Percentiles rank a stretch among this genome's conserved stretches.
Conservation (phyloP, 2,888 invertebrate species). For the Odontothrips loti region DNA sequence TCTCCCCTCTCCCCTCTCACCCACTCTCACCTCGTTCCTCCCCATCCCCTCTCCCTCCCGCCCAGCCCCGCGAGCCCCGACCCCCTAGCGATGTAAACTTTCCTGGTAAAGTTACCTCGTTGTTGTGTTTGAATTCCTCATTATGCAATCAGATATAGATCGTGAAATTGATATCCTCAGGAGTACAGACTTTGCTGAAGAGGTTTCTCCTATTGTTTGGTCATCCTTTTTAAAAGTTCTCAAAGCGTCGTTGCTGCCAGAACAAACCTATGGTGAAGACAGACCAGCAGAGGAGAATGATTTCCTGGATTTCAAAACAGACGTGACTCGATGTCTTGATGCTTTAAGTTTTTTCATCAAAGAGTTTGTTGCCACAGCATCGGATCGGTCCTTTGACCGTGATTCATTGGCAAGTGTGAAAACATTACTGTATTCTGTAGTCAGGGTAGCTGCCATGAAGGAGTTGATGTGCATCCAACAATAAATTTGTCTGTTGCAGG, state of each 20-base stretch:
- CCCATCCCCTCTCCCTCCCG: too few relatives aligned
- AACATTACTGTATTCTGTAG: background rate
- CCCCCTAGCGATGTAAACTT: too few relatives aligned
- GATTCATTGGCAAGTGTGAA: background rate
- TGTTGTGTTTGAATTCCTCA: too few relatives aligned
- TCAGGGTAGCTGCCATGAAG: too few relatives aligned
- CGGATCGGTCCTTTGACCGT: background rate
- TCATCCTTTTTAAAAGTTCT: background rate
- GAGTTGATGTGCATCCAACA: background rate
- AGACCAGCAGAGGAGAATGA: background rate
- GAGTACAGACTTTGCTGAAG: background rate
- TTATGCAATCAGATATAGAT: background rate
- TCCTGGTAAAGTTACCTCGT: too few relatives aligned
- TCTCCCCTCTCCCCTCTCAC: too few relatives aligned
- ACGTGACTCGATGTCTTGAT: background rate
- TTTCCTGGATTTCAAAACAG: background rate
- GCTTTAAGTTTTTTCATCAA: background rate
- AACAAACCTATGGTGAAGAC: constrained; percentile 17
- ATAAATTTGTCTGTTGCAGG: background rate
- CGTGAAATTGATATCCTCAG: background rate
- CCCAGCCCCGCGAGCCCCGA: too few relatives aligned
- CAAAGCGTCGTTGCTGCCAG: background rate
- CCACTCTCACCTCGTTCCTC: too few relatives aligned
- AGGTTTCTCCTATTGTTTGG: background rate
- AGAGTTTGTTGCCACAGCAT: background rate